Evolutionary conservation across 2,113 vertebrate species (phyloP).

Genomic region (Hippocampus abdominalis): DNA sequence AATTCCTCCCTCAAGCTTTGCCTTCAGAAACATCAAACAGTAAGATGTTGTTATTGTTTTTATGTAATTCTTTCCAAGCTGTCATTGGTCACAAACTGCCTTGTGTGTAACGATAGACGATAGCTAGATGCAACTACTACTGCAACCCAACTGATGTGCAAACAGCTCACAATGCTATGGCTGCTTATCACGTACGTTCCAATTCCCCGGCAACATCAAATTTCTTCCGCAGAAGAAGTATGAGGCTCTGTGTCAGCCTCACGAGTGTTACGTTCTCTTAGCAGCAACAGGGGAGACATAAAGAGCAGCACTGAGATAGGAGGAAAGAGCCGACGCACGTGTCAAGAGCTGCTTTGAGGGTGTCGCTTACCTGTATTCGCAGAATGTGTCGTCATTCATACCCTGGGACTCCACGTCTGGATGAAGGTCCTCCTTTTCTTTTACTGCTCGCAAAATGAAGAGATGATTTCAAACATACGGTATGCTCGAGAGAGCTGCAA

Average conservation of each 20-base stretch:
- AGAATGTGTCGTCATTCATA: constrained; percentile 94
- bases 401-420: constrained; percentile 92
- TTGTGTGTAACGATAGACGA: background rate
- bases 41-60: background rate
- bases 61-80: background rate
- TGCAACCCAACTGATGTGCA: constrained; percentile 40
- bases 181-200: constrained; percentile 68
- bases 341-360: constrained; percentile 13
- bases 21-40: background rate
- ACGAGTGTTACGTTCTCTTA: constrained; percentile 60
- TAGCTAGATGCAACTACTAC: constrained; percentile 24
- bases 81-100: constrained; percentile 1
- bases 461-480: constrained; percentile 32
- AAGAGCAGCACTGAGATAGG: constrained; percentile 39
- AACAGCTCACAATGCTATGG: constrained; percentile 49
- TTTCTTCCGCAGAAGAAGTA: constrained; percentile 44
- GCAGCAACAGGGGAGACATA: constrained; percentile 46
- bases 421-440: constrained; percentile 96
- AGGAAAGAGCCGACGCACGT: constrained; percentile 12
- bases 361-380: constrained; percentile 91
- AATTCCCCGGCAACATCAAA: constrained; percentile 60
- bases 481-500: constrained; percentile 31
- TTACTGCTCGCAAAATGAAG: constrained; percentile 77
- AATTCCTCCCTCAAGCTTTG: background rate
- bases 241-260: constrained; percentile 55